phyloP scores from a whole-genome alignment of 2,113 vertebrate species.

The Arenaria interpres region DNA sequence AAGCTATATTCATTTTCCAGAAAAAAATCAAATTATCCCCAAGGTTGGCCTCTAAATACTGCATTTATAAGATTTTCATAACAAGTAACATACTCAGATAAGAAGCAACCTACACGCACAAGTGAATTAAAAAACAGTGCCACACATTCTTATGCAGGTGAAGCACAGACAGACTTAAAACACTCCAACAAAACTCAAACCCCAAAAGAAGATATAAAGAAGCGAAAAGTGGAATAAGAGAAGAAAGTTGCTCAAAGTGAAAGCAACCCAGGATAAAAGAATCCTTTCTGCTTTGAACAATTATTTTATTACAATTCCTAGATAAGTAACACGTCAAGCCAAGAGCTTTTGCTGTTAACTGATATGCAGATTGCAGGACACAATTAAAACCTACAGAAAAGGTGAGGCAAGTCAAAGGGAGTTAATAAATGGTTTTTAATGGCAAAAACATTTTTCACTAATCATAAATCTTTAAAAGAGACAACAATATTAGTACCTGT shows the following conservation, averaged over 20 bases:
- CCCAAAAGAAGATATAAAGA: neutral
- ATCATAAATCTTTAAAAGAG: neutral
- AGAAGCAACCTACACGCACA: neutral
- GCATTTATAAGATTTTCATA: neutral
- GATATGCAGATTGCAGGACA: neutral
- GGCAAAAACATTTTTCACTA: neutral
- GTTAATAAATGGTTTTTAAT: neutral
- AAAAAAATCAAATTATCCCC: neutral
- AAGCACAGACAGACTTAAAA: neutral
- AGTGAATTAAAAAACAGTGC: neutral
- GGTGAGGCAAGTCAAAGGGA: neutral
- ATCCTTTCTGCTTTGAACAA: constrained; percentile 2
- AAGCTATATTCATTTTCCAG: neutral
- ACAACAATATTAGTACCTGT: neutral
- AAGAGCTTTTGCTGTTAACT: constrained; percentile 2
- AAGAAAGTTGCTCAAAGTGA: neutral
- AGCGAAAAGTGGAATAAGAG: neutral
- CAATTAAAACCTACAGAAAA: neutral
- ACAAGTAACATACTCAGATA: neutral
- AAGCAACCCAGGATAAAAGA: constrained; percentile 17
- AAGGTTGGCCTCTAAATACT: neutral
- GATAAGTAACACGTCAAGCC: neutral
- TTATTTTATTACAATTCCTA: neutral
- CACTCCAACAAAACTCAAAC: neutral
- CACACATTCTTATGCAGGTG: neutral